phyloP scores from a whole-genome alignment of 2,888 invertebrate species.

The Dolichopus griseipennis region DNA sequence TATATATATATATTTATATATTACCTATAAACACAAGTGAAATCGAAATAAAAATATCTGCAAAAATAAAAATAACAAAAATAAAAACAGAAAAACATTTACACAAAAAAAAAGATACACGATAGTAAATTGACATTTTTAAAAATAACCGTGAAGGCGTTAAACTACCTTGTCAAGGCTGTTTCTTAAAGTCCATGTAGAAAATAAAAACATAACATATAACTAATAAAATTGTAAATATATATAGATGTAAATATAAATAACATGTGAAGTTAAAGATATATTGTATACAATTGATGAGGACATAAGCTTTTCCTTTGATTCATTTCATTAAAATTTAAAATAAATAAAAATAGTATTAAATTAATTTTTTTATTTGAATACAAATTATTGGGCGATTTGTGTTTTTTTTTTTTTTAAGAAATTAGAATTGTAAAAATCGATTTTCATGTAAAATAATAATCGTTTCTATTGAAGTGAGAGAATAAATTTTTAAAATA shows the following conservation, averaged over 20 bases:
- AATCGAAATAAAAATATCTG: no score
- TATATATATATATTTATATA: no score
- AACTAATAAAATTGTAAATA: neutral
- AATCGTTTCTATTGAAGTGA: no score
- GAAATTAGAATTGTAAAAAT: no score
- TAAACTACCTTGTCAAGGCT: conserved; percentile 3
- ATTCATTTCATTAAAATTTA: neutral
- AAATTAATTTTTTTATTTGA: no score
- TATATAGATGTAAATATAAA: neutral
- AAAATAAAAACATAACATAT: neutral
- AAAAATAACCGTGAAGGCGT: conserved; percentile 3
- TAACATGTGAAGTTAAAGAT: neutral
- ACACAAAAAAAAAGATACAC: neutral
- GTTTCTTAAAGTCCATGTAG: neutral
- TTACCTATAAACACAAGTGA: no score
- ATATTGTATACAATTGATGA: neutral
- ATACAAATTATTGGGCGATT: neutral
- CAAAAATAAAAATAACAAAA: neutral
- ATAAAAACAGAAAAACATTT: neutral
- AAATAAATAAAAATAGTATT: neutral
- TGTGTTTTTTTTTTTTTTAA: no score
- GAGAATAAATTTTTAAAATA: no score
- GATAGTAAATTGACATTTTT: conserved; percentile 1
- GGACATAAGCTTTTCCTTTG: conserved; percentile 1
- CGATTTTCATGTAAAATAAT: no score